Evolutionary conservation across 2,113 vertebrate species (phyloP), one percentile per base, ranked within the genome.

Genomic region (Ornithorhynchus anatinus): DNA sequence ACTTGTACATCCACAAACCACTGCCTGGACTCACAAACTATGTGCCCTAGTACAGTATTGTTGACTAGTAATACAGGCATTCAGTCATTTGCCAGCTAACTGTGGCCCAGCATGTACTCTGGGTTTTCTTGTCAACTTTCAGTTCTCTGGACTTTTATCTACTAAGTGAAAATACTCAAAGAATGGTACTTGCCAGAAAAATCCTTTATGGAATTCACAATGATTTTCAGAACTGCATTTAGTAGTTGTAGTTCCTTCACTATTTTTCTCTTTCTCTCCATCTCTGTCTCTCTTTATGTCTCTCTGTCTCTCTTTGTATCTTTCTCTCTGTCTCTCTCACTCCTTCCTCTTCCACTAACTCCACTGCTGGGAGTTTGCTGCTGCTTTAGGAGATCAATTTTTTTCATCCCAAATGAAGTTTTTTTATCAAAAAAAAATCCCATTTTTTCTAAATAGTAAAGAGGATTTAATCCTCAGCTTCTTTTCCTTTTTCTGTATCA

Each of bases 151-250:
- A 58, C 2, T 39, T 35, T 66, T 63, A 57, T 45, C 23, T 81
- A 29, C 44, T 81, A 60, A 60, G 25, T 63, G 58, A 69, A 73
- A 77, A 60, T 25, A 57, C 2, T n/a, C n/a, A n/a, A 44, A 61
- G 40, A 45, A 61, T 43, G 8, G 0, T 2, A 37, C 7, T 17
- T 65, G 42, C 23, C 29, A 66, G 35, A 19, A 35, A 76, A 61
- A 58, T 27, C 45, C 37, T 45, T 58, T 58, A 23, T 17, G 44
- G 38, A 53, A 2, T 3, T 43, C 31, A 45, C 35, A 45, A n/a
- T 62, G 43, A n/a, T 59, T 48, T 62, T 16, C 37, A 27, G 19
- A 66, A 42, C 2, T 45, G 5, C n/a, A 57, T 67, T 29, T 58
- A 59, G 25, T 35, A 63, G 7, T 16, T 72, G 79, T 59, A 63